Evolutionary conservation across 2,797 vertebrate genomes (phyloP).

Genomic region (Micrastur ruficollis): DNA sequence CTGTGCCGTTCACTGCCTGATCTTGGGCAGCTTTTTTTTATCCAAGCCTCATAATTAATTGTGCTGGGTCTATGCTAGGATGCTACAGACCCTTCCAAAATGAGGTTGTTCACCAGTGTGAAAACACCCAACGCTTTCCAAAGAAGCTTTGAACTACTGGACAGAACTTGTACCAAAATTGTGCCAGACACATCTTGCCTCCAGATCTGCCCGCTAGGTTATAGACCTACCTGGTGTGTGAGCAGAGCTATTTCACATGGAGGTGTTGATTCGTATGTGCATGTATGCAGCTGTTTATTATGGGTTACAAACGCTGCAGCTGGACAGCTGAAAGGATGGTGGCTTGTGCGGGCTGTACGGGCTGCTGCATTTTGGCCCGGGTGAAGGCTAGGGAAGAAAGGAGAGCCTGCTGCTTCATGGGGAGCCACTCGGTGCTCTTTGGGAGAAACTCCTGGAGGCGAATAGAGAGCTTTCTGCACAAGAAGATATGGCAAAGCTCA

Average conservation of each 20-base stretch:
- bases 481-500: background rate
- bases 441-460: background rate
- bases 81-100: background rate
- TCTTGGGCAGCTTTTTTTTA: background rate
- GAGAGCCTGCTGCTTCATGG: background rate
- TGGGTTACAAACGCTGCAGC: background rate
- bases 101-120: background rate
- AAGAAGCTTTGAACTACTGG: background rate
- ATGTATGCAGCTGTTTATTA: background rate
- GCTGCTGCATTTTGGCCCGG: background rate
- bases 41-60: background rate
- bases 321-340: background rate
- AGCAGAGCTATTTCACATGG: background rate
- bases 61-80: background rate
- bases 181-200: background rate
- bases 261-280: background rate
- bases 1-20: background rate
- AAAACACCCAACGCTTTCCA: background rate
- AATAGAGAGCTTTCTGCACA: background rate
- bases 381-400: background rate
- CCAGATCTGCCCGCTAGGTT: background rate
- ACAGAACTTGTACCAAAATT: background rate
- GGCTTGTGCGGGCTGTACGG: background rate
- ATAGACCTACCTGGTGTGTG: background rate
- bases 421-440: background rate